Base-by-base conservation (phyloP, 2,797 vertebrate species). In the Setipinna tenuifilis region DNA sequence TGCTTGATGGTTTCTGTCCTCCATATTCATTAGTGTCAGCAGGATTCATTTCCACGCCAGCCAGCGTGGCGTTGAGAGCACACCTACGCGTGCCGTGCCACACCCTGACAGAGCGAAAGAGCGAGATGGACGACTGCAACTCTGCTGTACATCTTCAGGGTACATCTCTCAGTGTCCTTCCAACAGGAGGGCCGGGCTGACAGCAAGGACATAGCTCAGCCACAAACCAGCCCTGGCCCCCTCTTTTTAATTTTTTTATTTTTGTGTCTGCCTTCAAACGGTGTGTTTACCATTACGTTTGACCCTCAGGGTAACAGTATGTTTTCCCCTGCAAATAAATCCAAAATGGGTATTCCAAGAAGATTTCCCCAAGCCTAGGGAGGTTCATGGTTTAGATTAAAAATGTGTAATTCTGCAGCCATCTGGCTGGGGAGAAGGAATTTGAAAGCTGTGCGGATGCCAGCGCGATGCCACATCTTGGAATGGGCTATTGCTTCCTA, bases 401-500 rank as follows among this genome's bases (percentile, higher is more conserved):
- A 96, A 96, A 95, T 93, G 95, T 97, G 95, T 95, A 95, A 96
- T 95, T 96, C 94, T 93, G 92, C 90, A 94, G 92, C 96, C 96
- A 97, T 97, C 96, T 97, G 96, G 95, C 94, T 92, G 86, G 90
- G 95, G 95, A 96, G 90, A 94, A 95, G 94, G 93, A 94, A 94
- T 95, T 93, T 95, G 91, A 93, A 94, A 92, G 91, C 93, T 94
- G 91, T 93, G 93, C 88, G 91, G 91, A 90, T 94, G 95, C 96
- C 96, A 95, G 94, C 95, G 94, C 92, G 91, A 95, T 94, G 94
- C 94, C 92, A 95, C 95, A 93, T 96, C 95, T 96, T 96, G 96
- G 94, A 96, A 96, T 95, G 95, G 96, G 95, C 96, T 96, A 93
- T 95, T 95, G 95, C 94, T 95, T 95, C 95, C 93, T 90, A 95